Conservation (phyloP, 2,113 vertebrate genomes). For the Microcebus ravelobensis region DNA sequence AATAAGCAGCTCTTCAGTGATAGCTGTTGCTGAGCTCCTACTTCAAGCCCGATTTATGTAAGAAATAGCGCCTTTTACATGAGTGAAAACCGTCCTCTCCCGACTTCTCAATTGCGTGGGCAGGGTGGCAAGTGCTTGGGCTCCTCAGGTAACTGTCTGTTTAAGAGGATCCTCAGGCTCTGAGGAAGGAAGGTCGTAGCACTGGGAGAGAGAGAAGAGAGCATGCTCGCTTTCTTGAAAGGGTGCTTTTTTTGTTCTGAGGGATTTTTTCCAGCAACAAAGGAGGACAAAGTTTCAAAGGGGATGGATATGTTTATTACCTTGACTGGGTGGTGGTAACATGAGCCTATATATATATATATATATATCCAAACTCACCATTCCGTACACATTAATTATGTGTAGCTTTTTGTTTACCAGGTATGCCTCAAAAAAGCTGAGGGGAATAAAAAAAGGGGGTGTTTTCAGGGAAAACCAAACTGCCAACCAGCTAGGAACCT, state of each 20-base stretch:
- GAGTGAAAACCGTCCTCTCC: background rate
- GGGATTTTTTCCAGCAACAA: too few relatives aligned
- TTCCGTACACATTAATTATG: too few relatives aligned
- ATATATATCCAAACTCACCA: background rate
- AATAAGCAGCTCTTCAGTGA: background rate
- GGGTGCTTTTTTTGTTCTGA: background rate
- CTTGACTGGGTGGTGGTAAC: background rate
- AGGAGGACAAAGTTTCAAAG: background rate
- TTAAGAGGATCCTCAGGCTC: background rate
- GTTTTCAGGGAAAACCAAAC: background rate
- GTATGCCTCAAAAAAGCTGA: background rate
- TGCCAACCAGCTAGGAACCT: background rate
- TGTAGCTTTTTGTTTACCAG: background rate
- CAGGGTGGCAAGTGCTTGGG: too few relatives aligned
- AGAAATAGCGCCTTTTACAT: background rate
- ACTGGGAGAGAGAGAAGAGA: rapidly evolving
- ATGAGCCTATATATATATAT: too few relatives aligned
- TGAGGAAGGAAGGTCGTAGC: rapidly evolving
- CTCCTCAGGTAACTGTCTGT: rapidly evolving
- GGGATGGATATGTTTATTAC: background rate
- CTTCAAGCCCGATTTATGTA: background rate
- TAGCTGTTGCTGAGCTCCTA: background rate
- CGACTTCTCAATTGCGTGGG: background rate
- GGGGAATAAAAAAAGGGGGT: too few relatives aligned
- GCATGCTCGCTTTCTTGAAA: background rate